Conservation (phyloP, 1,140 invertebrate species). For the Cephus cinctus region DNA sequence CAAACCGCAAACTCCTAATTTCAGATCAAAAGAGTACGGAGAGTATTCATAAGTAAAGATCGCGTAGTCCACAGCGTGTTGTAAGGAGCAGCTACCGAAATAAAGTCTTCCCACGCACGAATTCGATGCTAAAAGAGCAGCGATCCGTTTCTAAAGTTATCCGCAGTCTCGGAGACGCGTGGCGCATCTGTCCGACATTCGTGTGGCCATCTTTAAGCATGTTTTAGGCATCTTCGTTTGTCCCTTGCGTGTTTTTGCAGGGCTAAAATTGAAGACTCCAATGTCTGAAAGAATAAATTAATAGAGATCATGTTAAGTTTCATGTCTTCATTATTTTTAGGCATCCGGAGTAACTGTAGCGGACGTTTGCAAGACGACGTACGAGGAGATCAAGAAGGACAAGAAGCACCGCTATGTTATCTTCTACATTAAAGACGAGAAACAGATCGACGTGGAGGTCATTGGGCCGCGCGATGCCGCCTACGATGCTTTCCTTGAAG, state of each 20-base stretch:
- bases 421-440: constrained; percentile 93
- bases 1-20: too few relatives aligned
- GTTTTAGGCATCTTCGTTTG: too few relatives aligned
- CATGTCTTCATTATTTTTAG: too few relatives aligned
- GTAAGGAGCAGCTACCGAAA: constrained; percentile 39
- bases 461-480: constrained; percentile 82
- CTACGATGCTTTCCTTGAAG: constrained; percentile 87
- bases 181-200: constrained; percentile 17
- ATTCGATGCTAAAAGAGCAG: constrained; percentile 40
- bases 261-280: neutral
- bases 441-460: constrained; percentile 89
- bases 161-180: constrained; percentile 32
- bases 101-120: constrained; percentile 49
- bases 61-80: constrained; percentile 22
- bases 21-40: too few relatives aligned
- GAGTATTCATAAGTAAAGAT: too few relatives aligned
- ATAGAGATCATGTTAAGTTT: too few relatives aligned
- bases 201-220: neutral
- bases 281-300: constrained; percentile 1
- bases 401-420: constrained; percentile 96
- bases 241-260: too few relatives aligned
- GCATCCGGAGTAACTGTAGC: constrained; percentile 95
- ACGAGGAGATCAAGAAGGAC: constrained; percentile 96
- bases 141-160: constrained; percentile 47
- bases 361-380: constrained; percentile 90